Percentiles rank a stretch among this genome's conserved stretches.
These are phyloP conservation scores for Cossypha niveicapilla DNA, from an alignment of 2,797 vertebrate genomes.

Conservation along the genomic window DNA sequence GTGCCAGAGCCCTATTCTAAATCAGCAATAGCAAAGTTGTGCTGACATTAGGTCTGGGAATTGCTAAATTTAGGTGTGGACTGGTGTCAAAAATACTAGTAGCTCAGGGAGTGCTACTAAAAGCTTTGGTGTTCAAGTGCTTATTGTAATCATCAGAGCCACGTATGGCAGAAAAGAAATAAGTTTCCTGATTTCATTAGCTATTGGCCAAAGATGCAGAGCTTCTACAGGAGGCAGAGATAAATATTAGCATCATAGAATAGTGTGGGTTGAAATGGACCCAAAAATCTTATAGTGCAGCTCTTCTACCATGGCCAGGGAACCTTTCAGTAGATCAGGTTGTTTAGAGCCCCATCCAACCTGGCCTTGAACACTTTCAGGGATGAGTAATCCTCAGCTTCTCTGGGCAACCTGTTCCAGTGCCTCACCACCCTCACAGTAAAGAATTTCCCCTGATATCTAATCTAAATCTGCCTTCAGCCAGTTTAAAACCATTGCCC, in stretches of 20 bases:
- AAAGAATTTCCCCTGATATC: background rate
- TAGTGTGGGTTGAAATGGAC: background rate
- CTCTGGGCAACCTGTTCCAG: background rate
- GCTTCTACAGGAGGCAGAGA: background rate
- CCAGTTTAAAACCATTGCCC: background rate
- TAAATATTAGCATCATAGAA: background rate
- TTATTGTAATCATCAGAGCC: background rate
- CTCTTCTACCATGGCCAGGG: background rate
- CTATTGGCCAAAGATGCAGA: background rate
- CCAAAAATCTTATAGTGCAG: background rate
- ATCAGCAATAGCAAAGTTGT: slow-evolving; percentile 22
- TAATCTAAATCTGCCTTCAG: background rate
- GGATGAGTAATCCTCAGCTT: background rate
- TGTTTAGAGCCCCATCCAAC: background rate
- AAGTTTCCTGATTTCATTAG: background rate
- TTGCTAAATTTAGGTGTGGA: slow-evolving; percentile 41
- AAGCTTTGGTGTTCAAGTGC: background rate
- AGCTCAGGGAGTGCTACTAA: background rate
- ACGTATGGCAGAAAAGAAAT: background rate
- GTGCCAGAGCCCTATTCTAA: slow-evolving; percentile 29
- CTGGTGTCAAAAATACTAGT: slow-evolving; percentile 7
- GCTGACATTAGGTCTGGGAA: slow-evolving; percentile 18
- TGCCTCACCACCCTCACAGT: background rate
- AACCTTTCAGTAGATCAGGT: background rate
- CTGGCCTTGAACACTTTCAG: background rate